phyloP scores from a whole-genome alignment of 2,797 vertebrate species.

The Epinephelus coioides region DNA sequence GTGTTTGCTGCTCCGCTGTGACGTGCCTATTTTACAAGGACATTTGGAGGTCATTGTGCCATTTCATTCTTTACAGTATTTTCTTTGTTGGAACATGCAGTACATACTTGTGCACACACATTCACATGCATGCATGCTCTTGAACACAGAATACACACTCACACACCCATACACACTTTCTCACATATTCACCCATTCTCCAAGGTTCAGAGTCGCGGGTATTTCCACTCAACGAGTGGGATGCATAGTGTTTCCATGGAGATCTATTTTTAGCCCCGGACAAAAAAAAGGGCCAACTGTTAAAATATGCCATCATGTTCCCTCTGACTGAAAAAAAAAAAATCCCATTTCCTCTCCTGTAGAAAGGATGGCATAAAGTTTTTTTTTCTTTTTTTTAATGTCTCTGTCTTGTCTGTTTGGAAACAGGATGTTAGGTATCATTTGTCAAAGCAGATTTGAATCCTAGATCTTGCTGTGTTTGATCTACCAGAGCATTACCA shows the following conservation, averaged over 20 bases:
- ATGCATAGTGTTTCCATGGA: slow-evolving; percentile 89
- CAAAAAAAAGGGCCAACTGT: slow-evolving; percentile 80
- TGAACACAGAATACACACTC: background rate
- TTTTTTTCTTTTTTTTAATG: background rate
- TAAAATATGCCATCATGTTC: slow-evolving; percentile 85
- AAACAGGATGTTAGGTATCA: slow-evolving; percentile 32
- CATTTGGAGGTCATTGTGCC: slow-evolving; percentile 70
- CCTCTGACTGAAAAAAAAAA: slow-evolving; percentile 43
- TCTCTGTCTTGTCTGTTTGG: slow-evolving; percentile 39
- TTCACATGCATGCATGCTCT: background rate
- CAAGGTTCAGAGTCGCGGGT: slow-evolving; percentile 69
- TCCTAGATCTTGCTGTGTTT: slow-evolving; percentile 35
- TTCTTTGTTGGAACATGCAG: slow-evolving; percentile 11
- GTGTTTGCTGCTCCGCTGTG: background rate
- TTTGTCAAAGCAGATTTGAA: slow-evolving; percentile 47
- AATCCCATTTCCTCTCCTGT: slow-evolving; percentile 47
- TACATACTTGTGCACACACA: background rate
- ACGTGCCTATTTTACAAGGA: slow-evolving; percentile 49
- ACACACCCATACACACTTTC: slow-evolving; percentile 28
- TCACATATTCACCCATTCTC: slow-evolving; percentile 66
- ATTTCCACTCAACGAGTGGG: slow-evolving; percentile 80
- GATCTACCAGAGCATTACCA: slow-evolving; percentile 43
- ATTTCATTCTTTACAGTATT: slow-evolving; percentile 1
- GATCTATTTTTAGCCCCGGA: slow-evolving; percentile 85
- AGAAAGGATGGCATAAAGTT: slow-evolving; percentile 31